Evolutionary conservation across 1,140 invertebrate genomes (phyloP).

Genomic region (Apis laboriosa): DNA sequence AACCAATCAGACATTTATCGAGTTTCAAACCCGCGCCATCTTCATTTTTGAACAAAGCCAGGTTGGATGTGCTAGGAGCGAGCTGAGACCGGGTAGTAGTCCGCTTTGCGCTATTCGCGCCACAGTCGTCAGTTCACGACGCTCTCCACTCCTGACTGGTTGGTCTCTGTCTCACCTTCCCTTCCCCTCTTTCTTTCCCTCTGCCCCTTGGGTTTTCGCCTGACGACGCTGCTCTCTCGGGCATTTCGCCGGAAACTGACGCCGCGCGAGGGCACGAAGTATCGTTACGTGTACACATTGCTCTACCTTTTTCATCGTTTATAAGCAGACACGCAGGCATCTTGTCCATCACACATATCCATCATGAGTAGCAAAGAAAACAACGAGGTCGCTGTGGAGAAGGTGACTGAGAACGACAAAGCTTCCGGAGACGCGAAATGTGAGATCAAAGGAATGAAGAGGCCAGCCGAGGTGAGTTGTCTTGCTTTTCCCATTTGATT

Average conservation of each 20-base stretch:
- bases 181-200: slow-evolving; percentile 32
- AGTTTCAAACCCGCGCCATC: slow-evolving; percentile 88
- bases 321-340: slow-evolving; percentile 59
- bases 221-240: slow-evolving; percentile 78
- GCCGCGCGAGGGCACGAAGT: slow-evolving; percentile 76
- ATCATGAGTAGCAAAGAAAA: slow-evolving; percentile 92
- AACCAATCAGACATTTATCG: slow-evolving; percentile 83
- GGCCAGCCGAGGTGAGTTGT: slow-evolving; percentile 91
- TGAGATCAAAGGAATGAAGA: slow-evolving; percentile 92
- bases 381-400: slow-evolving; percentile 91
- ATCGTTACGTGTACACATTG: slow-evolving; percentile 53
- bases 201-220: slow-evolving; percentile 67
- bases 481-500: slow-evolving; percentile 8
- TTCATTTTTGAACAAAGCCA: slow-evolving; percentile 90
- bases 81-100: slow-evolving; percentile 63
- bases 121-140: slow-evolving; percentile 59
- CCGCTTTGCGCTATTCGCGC: slow-evolving; percentile 68
- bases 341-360: slow-evolving; percentile 33
- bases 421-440: slow-evolving; percentile 86
- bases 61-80: slow-evolving; percentile 63
- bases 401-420: slow-evolving; percentile 89
- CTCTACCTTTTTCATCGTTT: slow-evolving; percentile 46
- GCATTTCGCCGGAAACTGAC: slow-evolving; percentile 81
- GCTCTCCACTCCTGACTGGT: slow-evolving; percentile 69
- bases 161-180: slow-evolving; percentile 56